These are phyloP conservation scores for Melanotaenia trifasciata DNA, from an alignment of 2,797 vertebrate species.

Conservation along the genomic window DNA sequence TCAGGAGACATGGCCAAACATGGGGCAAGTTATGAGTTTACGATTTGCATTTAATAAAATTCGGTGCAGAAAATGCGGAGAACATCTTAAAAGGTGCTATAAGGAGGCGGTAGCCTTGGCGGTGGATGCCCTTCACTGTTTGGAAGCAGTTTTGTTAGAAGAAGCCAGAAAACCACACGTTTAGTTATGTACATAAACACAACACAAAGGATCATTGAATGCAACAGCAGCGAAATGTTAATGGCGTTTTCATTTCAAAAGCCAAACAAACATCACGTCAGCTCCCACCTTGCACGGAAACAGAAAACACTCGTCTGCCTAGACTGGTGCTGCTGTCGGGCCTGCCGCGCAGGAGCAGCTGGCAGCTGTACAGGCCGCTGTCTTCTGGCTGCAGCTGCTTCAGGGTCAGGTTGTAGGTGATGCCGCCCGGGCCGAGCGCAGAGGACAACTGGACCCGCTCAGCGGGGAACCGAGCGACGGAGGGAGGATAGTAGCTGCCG, in stretches of 20 bases:
- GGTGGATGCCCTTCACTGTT: background rate
- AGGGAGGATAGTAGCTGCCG: background rate
- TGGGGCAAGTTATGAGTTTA: too few species aligned
- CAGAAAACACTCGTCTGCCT: constrained; percentile 59
- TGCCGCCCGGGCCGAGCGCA: constrained; percentile 32
- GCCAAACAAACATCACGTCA: background rate
- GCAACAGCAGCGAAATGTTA: background rate
- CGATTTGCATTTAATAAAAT: too few species aligned
- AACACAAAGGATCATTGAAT: background rate
- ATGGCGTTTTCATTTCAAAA: background rate
- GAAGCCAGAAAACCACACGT: background rate
- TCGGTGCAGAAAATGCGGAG: too few species aligned
- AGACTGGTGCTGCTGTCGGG: constrained; percentile 35
- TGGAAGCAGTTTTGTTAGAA: background rate
- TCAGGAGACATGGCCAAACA: background rate
- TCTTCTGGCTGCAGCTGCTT: constrained; percentile 70
- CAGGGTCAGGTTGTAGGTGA: constrained; percentile 72
- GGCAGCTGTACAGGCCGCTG: constrained; percentile 77
- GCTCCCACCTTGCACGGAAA: constrained; percentile 77
- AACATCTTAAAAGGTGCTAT: too few species aligned
- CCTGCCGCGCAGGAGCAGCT: constrained; percentile 57
- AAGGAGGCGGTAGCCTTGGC: too few species aligned
- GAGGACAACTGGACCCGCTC: constrained; percentile 55
- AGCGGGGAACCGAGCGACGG: constrained; percentile 24
- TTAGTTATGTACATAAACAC: background rate